phyloP scores from a whole-genome alignment of 2,113 vertebrate genomes.

The Eclectus roratus region DNA sequence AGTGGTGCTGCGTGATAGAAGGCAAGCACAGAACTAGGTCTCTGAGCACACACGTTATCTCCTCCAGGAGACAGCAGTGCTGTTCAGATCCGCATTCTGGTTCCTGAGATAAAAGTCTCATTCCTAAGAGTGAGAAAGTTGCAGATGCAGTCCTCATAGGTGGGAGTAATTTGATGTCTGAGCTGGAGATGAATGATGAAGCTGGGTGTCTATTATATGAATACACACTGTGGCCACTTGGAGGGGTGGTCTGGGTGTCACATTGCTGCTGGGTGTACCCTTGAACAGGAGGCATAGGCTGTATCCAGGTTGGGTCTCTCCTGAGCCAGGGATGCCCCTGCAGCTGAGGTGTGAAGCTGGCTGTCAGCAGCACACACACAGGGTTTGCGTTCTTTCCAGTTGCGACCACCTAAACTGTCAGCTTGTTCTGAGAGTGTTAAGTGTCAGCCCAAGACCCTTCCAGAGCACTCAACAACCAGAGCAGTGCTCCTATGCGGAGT shows the following conservation, averaged over 20 bases:
- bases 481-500: rapidly evolving
- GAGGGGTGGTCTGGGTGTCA: not conserved
- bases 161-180: conserved; percentile 8
- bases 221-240: not conserved
- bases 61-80: conserved; percentile 36
- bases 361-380: not conserved
- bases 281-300: not conserved
- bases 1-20: conserved; percentile 25
- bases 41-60: not conserved
- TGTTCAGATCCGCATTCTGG: not conserved
- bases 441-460: not conserved
- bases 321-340: not conserved
- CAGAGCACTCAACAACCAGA: rapidly evolving
- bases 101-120: not conserved
- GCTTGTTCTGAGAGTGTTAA: not conserved
- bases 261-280: not conserved
- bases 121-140: not conserved
- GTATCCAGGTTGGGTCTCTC: not conserved
- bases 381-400: not conserved
- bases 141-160: not conserved
- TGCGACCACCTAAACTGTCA: not conserved
- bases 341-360: not conserved
- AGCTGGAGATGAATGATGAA: not conserved
- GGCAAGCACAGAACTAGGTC: not conserved
- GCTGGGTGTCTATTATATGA: not conserved